phyloP scores from a whole-genome alignment of 2,113 vertebrate species.

The Micromys minutus region DNA sequence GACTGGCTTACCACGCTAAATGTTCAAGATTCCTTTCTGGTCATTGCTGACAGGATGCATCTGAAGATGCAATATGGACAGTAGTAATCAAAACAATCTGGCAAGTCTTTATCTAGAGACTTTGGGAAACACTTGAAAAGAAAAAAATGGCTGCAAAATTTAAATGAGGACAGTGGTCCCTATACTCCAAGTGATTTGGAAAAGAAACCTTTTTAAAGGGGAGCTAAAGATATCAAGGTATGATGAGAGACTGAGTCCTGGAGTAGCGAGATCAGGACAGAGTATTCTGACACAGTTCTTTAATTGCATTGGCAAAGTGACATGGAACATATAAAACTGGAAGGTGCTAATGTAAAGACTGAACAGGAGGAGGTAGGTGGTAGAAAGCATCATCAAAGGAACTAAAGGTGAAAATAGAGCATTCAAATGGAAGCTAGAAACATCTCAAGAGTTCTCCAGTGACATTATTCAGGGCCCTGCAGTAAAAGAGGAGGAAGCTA shows the following conservation, averaged over 20 bases:
- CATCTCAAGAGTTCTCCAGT: conserved; percentile 62
- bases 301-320: conserved; percentile 56
- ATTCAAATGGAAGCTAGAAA: conserved; percentile 66
- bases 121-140: conserved; percentile 17
- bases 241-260: background rate
- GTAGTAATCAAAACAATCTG: background rate
- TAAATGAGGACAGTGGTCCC: conserved; percentile 16
- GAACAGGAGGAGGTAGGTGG: conserved; percentile 73
- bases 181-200: conserved; percentile 29
- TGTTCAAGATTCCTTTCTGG: background rate
- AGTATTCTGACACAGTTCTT: conserved; percentile 52
- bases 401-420: conserved; percentile 74
- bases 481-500: conserved; percentile 40
- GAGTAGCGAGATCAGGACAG: conserved; percentile 31
- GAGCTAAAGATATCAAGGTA: conserved; percentile 20
- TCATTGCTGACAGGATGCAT: background rate
- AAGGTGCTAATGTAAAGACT: conserved; percentile 67
- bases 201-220: conserved; percentile 17
- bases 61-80: background rate
- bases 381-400: conserved; percentile 67
- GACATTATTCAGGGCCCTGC: conserved; percentile 5
- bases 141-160: conserved; percentile 45
- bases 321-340: conserved; percentile 62
- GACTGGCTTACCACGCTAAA: background rate
- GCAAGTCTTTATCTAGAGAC: conserved; percentile 12